Evolutionary conservation across 2,888 invertebrate genomes (phyloP), one percentile per base, ranked within the genome.

Genomic region (Pachymerium ferrugineum): DNA sequence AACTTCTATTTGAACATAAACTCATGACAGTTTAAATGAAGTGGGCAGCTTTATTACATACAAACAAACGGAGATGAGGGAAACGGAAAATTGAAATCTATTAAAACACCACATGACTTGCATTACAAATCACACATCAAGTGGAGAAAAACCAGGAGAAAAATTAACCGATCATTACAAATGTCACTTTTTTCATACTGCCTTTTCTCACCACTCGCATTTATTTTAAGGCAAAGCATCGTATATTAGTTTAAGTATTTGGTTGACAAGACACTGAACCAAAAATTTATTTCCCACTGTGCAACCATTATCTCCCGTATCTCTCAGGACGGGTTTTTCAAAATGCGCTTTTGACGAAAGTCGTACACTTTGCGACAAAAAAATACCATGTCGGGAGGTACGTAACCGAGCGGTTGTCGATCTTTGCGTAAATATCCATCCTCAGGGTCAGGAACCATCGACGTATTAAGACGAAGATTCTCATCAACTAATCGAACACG

Each of bases 361-460:
- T 97, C 97, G 85, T 97, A 97, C 75, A 97, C 92, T 79, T 93
- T 90, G 70, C 95, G 89, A 84, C 97, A 97, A 86, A 96, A 93
- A 82, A 97, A 92, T 62, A 97, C 92, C 83, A 94, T 89, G 80
- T 96, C 96, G 71, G 89, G 88, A 75, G 87, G 85, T 78, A 89
- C 84, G 84, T 89, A 83, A 84, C 89, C 82, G 83, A 89, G 86
- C 79, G 90, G 88, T 74, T 83, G 76, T 5, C 75, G 73, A 14
- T 76, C 74, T 25, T 74, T 72, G 62, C 80, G 74, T 25, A 78
- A 76, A 74, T 80, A 80, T 1, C 76, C 77, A 6, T 79, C 79
- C 19, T 79, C 79, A 6, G 78, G 72, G 47, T 76, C 76, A 16
- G 94, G 93, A 78, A 94, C 92, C 80, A 92, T 88, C n/a, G 88